Percentiles rank a stretch among this genome's conserved stretches.
Evolutionary conservation across 2,888 invertebrate genomes (phyloP).

Genomic region (Diadegma fenestrale): DNA sequence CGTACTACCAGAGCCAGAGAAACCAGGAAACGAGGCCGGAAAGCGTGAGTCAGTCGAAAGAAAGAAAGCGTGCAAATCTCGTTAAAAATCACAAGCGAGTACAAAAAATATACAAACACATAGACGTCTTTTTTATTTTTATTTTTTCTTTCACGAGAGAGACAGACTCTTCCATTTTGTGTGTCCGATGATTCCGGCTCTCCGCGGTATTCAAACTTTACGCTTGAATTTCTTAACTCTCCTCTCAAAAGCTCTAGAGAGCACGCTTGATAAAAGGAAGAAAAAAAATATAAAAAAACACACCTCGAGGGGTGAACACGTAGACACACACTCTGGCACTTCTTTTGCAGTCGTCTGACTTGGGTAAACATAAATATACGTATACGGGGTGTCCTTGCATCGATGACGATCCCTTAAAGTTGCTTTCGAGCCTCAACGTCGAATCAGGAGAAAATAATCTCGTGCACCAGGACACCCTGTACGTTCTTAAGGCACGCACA

Average conservation of each 20-base stretch:
- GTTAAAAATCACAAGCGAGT: conserved; percentile 57
- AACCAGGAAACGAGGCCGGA: conserved; percentile 37
- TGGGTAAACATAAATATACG: conserved; percentile 34
- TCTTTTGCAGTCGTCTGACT: conserved; percentile 31
- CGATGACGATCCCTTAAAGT: not conserved
- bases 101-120: not conserved
- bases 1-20: conserved; percentile 9
- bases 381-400: conserved; percentile 2
- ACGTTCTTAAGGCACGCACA: not conserved
- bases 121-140: not conserved
- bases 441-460: not conserved
- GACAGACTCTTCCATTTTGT: conserved; percentile 9
- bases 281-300: not conserved
- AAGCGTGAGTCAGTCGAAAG: conserved; percentile 40
- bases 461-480: not conserved
- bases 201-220: conserved; percentile 37
- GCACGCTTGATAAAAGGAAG: conserved; percentile 23
- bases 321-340: conserved; percentile 30
- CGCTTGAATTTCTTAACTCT: conserved; percentile 50
- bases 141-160: not conserved
- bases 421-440: not conserved
- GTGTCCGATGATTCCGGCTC: conserved; percentile 44
- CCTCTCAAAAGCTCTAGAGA: conserved; percentile 35
- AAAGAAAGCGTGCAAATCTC: conserved; percentile 59
- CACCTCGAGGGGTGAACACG: not conserved